Evolutionary conservation across 2,888 invertebrate genomes (phyloP), one percentile per base, ranked within the genome.

Genomic region (Philereme vetulata): DNA sequence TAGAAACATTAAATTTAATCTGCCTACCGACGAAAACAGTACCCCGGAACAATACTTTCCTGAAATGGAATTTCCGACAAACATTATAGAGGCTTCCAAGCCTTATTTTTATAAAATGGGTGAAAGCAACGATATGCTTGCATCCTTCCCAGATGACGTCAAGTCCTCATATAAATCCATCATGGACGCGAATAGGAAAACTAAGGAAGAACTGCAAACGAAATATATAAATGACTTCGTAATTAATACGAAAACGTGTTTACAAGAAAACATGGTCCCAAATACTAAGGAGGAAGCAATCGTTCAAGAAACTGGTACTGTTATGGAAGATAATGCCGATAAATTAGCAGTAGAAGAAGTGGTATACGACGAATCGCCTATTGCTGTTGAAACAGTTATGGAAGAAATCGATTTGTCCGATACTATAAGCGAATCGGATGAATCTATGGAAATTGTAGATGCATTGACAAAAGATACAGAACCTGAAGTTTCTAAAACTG

Each of bases 101-200:
- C 86, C 85, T 9, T 87, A 79, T 66, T 88, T 80, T 64, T 76
- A 73, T n/a, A 77, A 70, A 56, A 56, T 72, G 3, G 62, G 62
- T 34, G 70, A 67, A 9, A 66, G 70, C 32, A 74, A 74, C 6
- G 62, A 67, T 8, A 60, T 75, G 35, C 64, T 78, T 11, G 80
- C 67, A 38, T 76, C 84, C 5, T 88, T 88, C 67, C 68, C 81
- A 32, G 67, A 77, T 21, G 84, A 87, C 32, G 83, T 86, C 0
- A 78, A 78, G 67, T 55, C 73, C 3, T 71, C 73, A 38, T 83
- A 81, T 51, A 79, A 71, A 52, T 53, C 61, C 10, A 54, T 74
- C 0, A 34, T 58, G 5, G 45, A 56, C 6, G 43, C 34, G 5
- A 40, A 62, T 43, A 65, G 60, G 9, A 59, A 62, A 33, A 46